Percentiles rank a stretch among this genome's conserved stretches.
These are phyloP conservation scores for Aspidiotus destructor DNA, from an alignment of 2,888 invertebrate genomes.

Conservation along the genomic window DNA sequence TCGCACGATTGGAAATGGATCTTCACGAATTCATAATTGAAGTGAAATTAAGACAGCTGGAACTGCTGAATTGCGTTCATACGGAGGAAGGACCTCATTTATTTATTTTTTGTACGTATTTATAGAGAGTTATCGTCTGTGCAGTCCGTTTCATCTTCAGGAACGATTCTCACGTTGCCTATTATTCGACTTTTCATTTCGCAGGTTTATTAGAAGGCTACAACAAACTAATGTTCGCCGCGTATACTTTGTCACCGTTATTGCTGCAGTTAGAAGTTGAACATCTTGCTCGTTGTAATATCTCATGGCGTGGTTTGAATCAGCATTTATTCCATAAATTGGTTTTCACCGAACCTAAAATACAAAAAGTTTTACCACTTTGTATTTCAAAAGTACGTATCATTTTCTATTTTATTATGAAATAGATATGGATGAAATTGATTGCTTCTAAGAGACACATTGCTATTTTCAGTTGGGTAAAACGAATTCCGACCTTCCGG, in stretches of 20 bases:
- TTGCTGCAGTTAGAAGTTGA: slow-evolving; percentile 52
- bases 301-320: slow-evolving; percentile 58
- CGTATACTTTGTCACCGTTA: slow-evolving; percentile 50
- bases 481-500: slow-evolving; percentile 30
- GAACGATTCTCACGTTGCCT: neutral
- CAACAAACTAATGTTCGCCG: slow-evolving; percentile 52
- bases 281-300: slow-evolving; percentile 52
- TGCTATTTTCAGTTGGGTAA: slow-evolving; percentile 16
- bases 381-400: slow-evolving; percentile 23
- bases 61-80: slow-evolving; percentile 44
- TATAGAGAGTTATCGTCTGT: neutral
- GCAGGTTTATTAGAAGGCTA: slow-evolving; percentile 54
- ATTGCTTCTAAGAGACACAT: too few species aligned
- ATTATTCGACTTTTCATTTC: slow-evolving; percentile 29
- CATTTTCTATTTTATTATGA: neutral
- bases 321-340: slow-evolving; percentile 55
- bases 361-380: slow-evolving; percentile 28
- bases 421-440: neutral
- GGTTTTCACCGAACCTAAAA: slow-evolving; percentile 44
- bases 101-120: slow-evolving; percentile 26
- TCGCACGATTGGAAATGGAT: slow-evolving; percentile 53
- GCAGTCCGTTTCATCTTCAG: neutral
- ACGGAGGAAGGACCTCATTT: slow-evolving; percentile 22
- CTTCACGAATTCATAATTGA: slow-evolving; percentile 56
- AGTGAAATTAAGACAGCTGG: slow-evolving; percentile 51